Evolutionary conservation across 1,140 invertebrate species (phyloP), one percentile per base, ranked within the genome.

Genomic region (Oryctes rhinoceros): DNA sequence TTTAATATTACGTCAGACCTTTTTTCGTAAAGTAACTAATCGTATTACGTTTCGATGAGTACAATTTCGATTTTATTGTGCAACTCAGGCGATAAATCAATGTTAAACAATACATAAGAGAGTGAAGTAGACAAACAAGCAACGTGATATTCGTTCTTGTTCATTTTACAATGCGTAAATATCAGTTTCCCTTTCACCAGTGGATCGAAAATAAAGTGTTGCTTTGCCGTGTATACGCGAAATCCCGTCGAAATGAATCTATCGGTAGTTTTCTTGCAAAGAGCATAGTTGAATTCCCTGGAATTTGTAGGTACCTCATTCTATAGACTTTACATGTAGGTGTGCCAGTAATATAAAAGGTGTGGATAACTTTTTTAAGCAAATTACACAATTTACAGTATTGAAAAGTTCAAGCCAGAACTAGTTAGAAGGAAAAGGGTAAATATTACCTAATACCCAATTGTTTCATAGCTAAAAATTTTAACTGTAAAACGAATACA

Each of bases 161-260:
- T 59, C 18, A 59, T 59, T 18, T 59, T 18, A 59, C 15, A 59
- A 59, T 59, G 53, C 53, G n/a, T 18, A 59, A 59, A 59, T 59
- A 59, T 59, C 53, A 59, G 53, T n/a, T 59, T 59, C 53, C 53
- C 53, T 59, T 59, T 59, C 53, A 59, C 53, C 15, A 59, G 53
- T 59, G 15, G 15, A 59, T 59, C 15, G 49, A 59, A 59, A 59
- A 59, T 59, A 59, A 18, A 59, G 53, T 18, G n/a, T 59, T 59
- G 53, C n/a, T 59, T 59, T n/a, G 53, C 7, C 53, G 18, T 59
- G 53, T 59, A 59, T 7, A 18, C 18, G 49, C 49, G 49, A 53
- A 53, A 53, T 53, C 49, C 49, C n/a, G 49, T 53, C n/a, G 53
- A 59, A 59, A 59, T 59, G 15, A 59, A 59, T 59, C 53, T 59